Conservation (phyloP, 2,888 invertebrate species). For the Pollenia griseotomentosa region DNA sequence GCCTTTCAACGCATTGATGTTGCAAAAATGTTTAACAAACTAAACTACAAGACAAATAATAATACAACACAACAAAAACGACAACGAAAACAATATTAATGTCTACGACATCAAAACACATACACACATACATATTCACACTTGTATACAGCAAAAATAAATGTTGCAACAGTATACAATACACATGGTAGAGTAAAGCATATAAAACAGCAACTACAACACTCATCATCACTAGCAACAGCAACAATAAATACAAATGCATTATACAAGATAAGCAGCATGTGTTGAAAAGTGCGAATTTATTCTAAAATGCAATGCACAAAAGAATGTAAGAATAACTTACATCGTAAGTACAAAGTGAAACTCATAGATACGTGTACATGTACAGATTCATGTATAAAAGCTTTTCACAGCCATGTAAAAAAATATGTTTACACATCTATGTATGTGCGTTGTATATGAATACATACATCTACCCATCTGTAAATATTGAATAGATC, state of each 20-base stretch:
- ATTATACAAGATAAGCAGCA: constrained; percentile 65
- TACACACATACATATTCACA: neutral
- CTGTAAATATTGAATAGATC: no score
- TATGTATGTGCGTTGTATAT: neutral
- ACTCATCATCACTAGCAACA: constrained; percentile 39
- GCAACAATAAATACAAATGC: constrained; percentile 59
- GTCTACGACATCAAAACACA: constrained; percentile 43
- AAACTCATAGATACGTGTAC: neutral
- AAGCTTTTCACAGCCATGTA: neutral
- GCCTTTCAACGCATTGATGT: constrained; percentile 58
- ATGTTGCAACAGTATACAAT: constrained; percentile 39
- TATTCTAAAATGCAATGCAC: constrained; percentile 57
- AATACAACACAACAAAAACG: constrained; percentile 52
- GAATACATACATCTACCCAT: neutral
- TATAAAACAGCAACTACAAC: constrained; percentile 29
- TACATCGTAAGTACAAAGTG: constrained; percentile 32
- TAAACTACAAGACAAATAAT: constrained; percentile 69
- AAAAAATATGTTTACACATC: neutral
- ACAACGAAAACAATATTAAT: constrained; percentile 50
- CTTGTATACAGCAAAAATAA: constrained; percentile 22
- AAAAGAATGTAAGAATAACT: constrained; percentile 61
- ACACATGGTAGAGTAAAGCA: neutral
- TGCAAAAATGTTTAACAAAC: constrained; percentile 64
- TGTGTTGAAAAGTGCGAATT: constrained; percentile 72
- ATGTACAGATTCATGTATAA: neutral